These are phyloP conservation scores for Aix galericulata DNA, from an alignment of 2,113 vertebrate species.

Conservation along the genomic window DNA sequence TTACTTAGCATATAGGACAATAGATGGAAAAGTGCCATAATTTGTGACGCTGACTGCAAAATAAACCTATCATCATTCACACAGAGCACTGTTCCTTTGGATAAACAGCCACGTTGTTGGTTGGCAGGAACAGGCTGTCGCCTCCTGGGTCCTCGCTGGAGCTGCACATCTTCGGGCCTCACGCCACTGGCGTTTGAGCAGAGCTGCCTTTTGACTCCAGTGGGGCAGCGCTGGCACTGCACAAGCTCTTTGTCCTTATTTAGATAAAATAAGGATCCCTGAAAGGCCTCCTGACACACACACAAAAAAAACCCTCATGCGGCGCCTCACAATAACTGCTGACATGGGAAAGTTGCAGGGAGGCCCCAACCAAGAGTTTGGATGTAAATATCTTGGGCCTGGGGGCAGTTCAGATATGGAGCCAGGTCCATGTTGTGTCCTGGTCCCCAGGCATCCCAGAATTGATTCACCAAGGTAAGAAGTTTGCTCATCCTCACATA, in stretches of 20 bases:
- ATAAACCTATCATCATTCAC: constrained; percentile 41
- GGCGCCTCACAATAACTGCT: constrained; percentile 34
- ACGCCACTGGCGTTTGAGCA: background rate
- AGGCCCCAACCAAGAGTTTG: background rate
- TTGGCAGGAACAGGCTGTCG: background rate
- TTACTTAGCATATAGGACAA: constrained; percentile 65
- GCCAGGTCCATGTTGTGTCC: rapidly evolving
- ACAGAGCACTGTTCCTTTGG: constrained; percentile 5
- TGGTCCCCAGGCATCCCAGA: background rate
- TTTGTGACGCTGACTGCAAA: constrained; percentile 58
- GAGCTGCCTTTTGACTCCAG: constrained; percentile 24
- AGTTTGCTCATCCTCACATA: background rate
- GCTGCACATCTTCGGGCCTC: background rate
- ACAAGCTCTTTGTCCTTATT: constrained; percentile 41
- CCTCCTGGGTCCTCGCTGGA: background rate
- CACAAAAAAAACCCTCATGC: background rate
- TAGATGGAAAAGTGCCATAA: constrained; percentile 57
- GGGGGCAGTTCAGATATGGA: background rate
- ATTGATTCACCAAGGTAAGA: background rate
- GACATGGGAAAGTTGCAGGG: constrained; percentile 13
- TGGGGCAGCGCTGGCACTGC: constrained; percentile 29
- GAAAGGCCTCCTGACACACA: background rate
- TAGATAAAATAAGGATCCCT: constrained; percentile 52
- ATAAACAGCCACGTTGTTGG: constrained; percentile 22
- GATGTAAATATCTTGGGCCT: background rate